Percentiles rank a stretch among this genome's conserved stretches.
These are phyloP conservation scores for Ecdyonurus torrentis DNA, from an alignment of 2,888 invertebrate genomes.

Conservation along the genomic window DNA sequence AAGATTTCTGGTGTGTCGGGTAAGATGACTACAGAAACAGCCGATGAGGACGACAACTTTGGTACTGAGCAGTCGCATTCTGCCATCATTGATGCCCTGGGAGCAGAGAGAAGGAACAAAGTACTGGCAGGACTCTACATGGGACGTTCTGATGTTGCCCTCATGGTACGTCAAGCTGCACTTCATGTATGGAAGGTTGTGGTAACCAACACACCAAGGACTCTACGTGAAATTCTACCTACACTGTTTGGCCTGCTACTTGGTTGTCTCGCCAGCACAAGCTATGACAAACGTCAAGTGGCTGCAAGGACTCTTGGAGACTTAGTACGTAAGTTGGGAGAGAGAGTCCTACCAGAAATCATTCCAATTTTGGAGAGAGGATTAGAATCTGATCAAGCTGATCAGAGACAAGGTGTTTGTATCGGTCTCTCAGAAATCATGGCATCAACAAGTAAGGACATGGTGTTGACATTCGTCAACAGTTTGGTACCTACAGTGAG, in stretches of 20 bases:
- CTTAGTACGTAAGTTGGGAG: slow-evolving; percentile 90
- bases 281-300: slow-evolving; percentile 91
- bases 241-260: slow-evolving; percentile 82
- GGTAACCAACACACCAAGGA: slow-evolving; percentile 94
- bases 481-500: slow-evolving; percentile 87
- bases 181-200: slow-evolving; percentile 99
- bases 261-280: slow-evolving; percentile 88
- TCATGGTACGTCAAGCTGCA: slow-evolving; percentile 94
- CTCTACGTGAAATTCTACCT: slow-evolving; percentile 87
- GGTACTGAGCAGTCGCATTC: slow-evolving; percentile 90
- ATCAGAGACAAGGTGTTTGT: slow-evolving; percentile 96
- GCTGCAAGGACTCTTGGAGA: slow-evolving; percentile 94
- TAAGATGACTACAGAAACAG: slow-evolving; percentile 98
- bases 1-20: slow-evolving; percentile 95
- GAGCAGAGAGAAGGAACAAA: slow-evolving; percentile 75
- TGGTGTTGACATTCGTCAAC: slow-evolving; percentile 78
- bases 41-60: slow-evolving; percentile 97
- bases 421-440: slow-evolving; percentile 97
- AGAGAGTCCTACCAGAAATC: slow-evolving; percentile 92
- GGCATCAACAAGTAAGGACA: slow-evolving; percentile 87
- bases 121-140: slow-evolving; percentile 92
- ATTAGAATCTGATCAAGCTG: slow-evolving; percentile 74
- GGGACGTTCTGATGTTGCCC: slow-evolving; percentile 90
- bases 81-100: slow-evolving; percentile 77
- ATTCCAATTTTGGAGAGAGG: slow-evolving; percentile 94